A percentile compares a stretch with the other conserved stretches of the same genome.
phyloP scores from a whole-genome alignment of 2,797 vertebrate species.

The Acanthurus tractus region DNA sequence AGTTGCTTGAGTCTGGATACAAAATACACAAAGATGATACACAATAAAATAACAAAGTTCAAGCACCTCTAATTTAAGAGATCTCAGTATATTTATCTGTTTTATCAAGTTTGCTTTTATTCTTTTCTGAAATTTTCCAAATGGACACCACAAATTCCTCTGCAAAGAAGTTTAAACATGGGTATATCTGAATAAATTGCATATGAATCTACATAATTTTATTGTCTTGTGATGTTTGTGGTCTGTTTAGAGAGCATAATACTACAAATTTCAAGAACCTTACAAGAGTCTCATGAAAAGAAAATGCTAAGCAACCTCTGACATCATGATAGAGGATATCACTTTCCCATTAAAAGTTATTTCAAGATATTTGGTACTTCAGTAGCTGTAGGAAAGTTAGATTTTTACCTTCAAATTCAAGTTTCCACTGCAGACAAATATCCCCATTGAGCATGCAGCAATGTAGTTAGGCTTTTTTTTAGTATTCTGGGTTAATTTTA shows the following conservation, averaged over 20 bases:
- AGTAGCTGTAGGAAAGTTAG: too few relatives aligned
- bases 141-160: slow-evolving; percentile 26
- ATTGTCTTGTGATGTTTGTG: slow-evolving; percentile 4
- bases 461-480: too few relatives aligned
- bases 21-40: slow-evolving; percentile 1
- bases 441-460: too few relatives aligned
- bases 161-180: slow-evolving; percentile 42
- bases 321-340: not conserved
- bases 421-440: too few relatives aligned
- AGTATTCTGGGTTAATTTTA: too few relatives aligned
- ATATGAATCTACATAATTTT: slow-evolving; percentile 23
- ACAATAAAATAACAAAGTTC: slow-evolving; percentile 4
- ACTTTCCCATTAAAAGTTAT: not conserved
- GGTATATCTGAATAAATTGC: slow-evolving; percentile 66
- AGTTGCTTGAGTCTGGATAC: slow-evolving; percentile 22
- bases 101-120: slow-evolving; percentile 42
- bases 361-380: too few relatives aligned
- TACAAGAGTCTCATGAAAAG: not conserved
- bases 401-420: too few relatives aligned
- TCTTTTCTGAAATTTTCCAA: slow-evolving; percentile 37
- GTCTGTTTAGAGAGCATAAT: not conserved
- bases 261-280: not conserved
- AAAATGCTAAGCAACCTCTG: too few relatives aligned
- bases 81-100: slow-evolving; percentile 20
- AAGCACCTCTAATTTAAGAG: slow-evolving; percentile 3